phyloP scores from a whole-genome alignment of 2,113 vertebrate species.

The Rhodinocichla rosea region DNA sequence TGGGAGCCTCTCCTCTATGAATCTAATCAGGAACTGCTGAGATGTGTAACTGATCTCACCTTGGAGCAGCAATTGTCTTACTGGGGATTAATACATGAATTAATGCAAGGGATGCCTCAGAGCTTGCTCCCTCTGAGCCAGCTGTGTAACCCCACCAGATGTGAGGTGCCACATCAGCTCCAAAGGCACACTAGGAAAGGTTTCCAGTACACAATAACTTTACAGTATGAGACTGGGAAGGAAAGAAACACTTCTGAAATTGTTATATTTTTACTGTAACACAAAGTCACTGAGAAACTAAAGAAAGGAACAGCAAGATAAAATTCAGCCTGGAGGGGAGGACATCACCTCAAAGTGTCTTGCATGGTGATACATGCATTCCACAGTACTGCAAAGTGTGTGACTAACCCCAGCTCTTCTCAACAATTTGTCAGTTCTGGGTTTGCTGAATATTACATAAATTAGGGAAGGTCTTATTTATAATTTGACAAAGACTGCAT shows the following conservation, averaged over 20 bases:
- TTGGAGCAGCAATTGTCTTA: neutral
- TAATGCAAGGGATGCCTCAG: neutral
- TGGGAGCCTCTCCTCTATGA: neutral
- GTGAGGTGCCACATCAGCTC: neutral
- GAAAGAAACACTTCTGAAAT: neutral
- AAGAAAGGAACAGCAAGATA: neutral
- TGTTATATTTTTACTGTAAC: neutral
- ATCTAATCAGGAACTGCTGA: neutral
- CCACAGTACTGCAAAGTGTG: neutral
- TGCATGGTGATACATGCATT: neutral
- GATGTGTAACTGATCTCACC: neutral
- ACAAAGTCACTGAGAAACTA: neutral
- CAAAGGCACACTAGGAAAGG: neutral
- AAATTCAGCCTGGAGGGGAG: neutral
- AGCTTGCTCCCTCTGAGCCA: neutral
- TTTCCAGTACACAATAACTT: neutral
- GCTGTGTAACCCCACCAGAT: neutral
- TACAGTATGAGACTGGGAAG: neutral
- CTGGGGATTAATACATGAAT: neutral
- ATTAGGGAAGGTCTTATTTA: neutral
- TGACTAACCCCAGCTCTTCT: neutral
- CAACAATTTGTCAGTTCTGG: neutral
- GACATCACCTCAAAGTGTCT: neutral
- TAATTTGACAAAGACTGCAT: neutral
- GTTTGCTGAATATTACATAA: neutral